Conservation (phyloP, 2,888 invertebrate species). For the Candidula unifasciata region DNA sequence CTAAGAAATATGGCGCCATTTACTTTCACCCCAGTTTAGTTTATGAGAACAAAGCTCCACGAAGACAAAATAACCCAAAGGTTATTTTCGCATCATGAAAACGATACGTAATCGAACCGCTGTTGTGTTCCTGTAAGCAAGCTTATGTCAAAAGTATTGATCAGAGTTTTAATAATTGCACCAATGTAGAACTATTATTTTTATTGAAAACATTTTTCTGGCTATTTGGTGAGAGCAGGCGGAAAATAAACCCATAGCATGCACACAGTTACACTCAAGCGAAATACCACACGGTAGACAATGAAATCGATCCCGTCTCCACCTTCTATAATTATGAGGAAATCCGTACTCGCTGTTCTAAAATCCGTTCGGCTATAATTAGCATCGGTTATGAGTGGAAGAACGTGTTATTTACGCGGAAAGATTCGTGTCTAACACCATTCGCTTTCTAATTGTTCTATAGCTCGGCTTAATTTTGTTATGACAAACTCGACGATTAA, state of each 20-base stretch:
- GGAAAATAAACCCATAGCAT: neutral
- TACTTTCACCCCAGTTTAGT: neutral
- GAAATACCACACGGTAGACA: neutral
- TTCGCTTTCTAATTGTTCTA: slow-evolving; percentile 1
- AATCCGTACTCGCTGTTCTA: neutral
- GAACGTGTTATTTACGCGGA: neutral
- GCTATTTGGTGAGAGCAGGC: neutral
- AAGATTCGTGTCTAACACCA: neutral
- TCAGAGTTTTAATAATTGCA: neutral
- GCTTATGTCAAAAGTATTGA: slow-evolving; percentile 10
- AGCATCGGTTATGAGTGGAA: neutral
- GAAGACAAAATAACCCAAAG: too few relatives aligned
- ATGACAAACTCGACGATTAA: neutral
- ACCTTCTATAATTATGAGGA: neutral
- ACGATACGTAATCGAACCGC: neutral
- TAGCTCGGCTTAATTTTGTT: neutral
- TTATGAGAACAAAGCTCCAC: slow-evolving; percentile 2
- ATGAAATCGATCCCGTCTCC: neutral
- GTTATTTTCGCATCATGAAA: too few relatives aligned
- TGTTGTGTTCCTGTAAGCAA: neutral
- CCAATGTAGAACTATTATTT: neutral
- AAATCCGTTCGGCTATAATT: neutral
- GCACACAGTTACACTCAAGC: neutral
- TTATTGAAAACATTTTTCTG: neutral
- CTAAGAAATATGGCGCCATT: neutral